A percentile compares a stretch with the other conserved stretches of the same genome.
phyloP scores from a whole-genome alignment of 2,113 vertebrate genomes.

The Ictalurus furcatus region DNA sequence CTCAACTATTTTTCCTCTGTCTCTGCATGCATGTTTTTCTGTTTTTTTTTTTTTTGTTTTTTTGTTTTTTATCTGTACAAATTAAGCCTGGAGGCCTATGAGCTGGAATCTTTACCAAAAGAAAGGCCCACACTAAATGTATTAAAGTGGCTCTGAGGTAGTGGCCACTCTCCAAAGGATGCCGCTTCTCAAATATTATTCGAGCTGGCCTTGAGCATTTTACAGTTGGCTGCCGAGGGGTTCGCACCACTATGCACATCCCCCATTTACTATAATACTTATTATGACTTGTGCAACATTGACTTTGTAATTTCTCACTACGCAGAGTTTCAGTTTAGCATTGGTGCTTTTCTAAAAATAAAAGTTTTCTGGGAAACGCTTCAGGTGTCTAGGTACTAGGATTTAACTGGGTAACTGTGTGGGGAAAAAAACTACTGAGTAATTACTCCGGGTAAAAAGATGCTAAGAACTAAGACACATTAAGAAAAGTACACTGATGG shows the following conservation, averaged over 20 bases:
- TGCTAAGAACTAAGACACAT: neutral
- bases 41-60: slow-evolving; percentile 37
- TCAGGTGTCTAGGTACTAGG: neutral
- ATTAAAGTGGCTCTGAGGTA: slow-evolving; percentile 43
- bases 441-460: neutral
- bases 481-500: neutral
- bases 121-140: neutral
- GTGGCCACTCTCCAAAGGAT: slow-evolving; percentile 37
- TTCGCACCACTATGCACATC: slow-evolving; percentile 25
- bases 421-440: neutral
- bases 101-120: slow-evolving; percentile 9
- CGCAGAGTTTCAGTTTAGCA: neutral
- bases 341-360: neutral
- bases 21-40: neutral
- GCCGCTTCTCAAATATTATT: slow-evolving; percentile 36
- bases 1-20: slow-evolving; percentile 25
- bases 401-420: neutral
- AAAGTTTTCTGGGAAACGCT: neutral
- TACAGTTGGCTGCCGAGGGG: slow-evolving; percentile 42
- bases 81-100: neutral
- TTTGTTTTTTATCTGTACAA: slow-evolving; percentile 43
- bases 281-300: slow-evolving; percentile 12
- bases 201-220: slow-evolving; percentile 42
- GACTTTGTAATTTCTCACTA: neutral
- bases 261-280: slow-evolving; percentile 1